Percentiles rank a stretch among this genome's conserved stretches.
These are phyloP conservation scores for Rhinopithecus roxellana DNA, from an alignment of 2,113 vertebrate genomes.

Conservation along the genomic window DNA sequence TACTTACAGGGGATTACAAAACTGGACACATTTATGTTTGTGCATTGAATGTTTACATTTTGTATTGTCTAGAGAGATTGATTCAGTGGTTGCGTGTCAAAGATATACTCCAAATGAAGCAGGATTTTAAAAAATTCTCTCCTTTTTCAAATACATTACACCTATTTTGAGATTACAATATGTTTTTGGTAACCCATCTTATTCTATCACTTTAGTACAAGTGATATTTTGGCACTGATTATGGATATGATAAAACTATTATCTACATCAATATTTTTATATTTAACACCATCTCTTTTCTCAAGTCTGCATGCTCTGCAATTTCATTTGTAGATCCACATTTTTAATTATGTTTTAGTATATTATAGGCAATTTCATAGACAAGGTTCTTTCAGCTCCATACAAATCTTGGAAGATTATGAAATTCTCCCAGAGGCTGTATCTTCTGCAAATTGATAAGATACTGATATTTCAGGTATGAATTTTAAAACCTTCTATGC, in stretches of 20 bases:
- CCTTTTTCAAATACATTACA: not conserved
- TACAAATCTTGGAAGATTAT: not conserved
- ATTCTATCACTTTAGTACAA: not conserved
- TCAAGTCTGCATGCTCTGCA: accelerated
- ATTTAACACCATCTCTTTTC: not conserved
- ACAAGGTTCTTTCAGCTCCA: not conserved
- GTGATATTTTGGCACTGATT: not conserved
- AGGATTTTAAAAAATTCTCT: no score
- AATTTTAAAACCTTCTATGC: not conserved
- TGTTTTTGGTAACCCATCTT: not conserved
- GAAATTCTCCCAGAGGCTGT: not conserved
- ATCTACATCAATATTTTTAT: not conserved
- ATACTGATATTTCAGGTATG: not conserved
- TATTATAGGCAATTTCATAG: not conserved
- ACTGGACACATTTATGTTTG: accelerated
- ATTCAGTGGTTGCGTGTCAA: accelerated
- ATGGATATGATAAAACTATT: not conserved
- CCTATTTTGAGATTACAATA: no score
- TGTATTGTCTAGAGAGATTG: accelerated
- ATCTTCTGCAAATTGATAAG: not conserved
- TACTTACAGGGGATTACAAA: accelerated
- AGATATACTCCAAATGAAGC: not conserved
- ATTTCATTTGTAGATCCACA: not conserved
- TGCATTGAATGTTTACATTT: accelerated
- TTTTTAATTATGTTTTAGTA: not conserved